phyloP scores from a whole-genome alignment of 2,888 invertebrate genomes.

The Hyalella azteca region DNA sequence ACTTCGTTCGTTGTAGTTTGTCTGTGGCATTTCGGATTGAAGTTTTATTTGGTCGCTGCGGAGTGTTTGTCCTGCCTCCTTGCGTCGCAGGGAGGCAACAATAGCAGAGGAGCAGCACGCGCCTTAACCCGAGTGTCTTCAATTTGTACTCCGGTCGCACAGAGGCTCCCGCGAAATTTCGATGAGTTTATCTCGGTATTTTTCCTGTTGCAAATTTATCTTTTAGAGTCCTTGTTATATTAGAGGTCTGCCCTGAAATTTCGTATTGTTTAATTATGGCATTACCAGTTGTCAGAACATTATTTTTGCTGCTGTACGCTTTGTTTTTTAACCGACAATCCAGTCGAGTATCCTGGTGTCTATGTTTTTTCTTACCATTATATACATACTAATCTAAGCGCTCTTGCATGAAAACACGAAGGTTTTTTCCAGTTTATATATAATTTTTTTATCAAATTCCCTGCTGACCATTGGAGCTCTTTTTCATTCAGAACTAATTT shows the following conservation, averaged over 20 bases:
- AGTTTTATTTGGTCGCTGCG: not conserved
- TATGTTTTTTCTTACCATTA: not conserved
- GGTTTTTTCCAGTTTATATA: too few species aligned
- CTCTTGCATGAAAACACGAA: too few species aligned
- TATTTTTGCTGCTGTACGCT: not conserved
- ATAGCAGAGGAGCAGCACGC: not conserved
- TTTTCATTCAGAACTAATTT: too few species aligned
- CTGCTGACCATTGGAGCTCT: too few species aligned
- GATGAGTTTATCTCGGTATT: not conserved
- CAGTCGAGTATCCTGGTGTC: not conserved
- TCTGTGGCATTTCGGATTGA: not conserved
- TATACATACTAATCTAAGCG: not conserved
- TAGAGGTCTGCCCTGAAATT: not conserved
- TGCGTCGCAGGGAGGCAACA: constrained; percentile 5
- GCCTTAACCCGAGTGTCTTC: not conserved
- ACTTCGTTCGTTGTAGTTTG: not conserved
- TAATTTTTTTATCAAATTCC: too few species aligned
- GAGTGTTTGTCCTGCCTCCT: constrained; percentile 10
- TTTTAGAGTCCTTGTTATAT: not conserved
- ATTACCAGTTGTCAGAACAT: too few species aligned
- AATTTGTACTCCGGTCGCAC: not conserved
- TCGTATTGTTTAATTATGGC: not conserved
- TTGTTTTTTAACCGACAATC: too few species aligned
- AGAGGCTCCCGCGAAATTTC: not conserved
- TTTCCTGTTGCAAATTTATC: not conserved